Evolutionary conservation across 1,140 invertebrate species (phyloP), one percentile per base, ranked within the genome.

Genomic region (Paraescarpia echinospica): DNA sequence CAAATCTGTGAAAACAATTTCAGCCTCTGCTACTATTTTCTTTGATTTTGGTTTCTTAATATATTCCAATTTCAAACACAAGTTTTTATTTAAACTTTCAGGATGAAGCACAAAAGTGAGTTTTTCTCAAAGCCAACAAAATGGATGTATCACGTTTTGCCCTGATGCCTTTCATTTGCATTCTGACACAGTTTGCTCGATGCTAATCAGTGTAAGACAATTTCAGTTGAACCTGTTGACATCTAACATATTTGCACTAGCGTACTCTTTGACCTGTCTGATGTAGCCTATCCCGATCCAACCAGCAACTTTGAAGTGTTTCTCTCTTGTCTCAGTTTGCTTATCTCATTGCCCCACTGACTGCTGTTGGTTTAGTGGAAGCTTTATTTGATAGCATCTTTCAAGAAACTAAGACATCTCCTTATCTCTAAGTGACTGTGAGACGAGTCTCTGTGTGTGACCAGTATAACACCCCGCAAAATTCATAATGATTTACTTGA

Each of bases 311-410:
- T 77, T 77, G 12, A 77, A 77, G 59, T 77, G 59, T 31, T 77
- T 22, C 90, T 35, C 9, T 91, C 90, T 34, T n/a, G 4, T 91
- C 35, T 91, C 35, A 0, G 90, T 91, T 91, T 91, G 90, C 27
- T 91, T 91, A 35, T 91, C 90, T 91, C n/a, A 91, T 34, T 91
- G n/a, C 4, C 35, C 34, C 90, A 27, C 90, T 91, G 34, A 18
- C 35, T 41, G 18, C n/a, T 91, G 34, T 91, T 91, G 90, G 27
- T 91, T 27, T n/a, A 91, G 34, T 4, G 9, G 18, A 48, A 33
- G 90, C 33, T 90, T 35, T 91, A 35, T 91, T 48, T 48, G 90
- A 48, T 34, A 48, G 22, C 33, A 41, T 31, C 91, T 35, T 34
- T 92, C 22, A 92, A 92, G 90, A 92, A 41, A 22, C 14, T 34